These are phyloP conservation scores for Progne subis DNA, from an alignment of 2,113 vertebrate species.

Conservation along the genomic window DNA sequence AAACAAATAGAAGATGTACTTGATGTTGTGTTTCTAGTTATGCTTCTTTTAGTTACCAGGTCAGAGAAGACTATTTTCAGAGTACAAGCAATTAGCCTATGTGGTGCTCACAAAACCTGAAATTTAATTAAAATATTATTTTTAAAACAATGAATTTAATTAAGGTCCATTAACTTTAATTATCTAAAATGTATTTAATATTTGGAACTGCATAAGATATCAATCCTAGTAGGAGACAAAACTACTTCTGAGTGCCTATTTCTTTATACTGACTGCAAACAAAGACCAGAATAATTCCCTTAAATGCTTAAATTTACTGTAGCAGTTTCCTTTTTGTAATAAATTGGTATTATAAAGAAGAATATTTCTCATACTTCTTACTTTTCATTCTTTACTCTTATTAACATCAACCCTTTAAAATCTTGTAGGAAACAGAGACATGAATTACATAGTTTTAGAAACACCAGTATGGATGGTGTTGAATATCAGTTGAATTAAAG, in stretches of 20 bases:
- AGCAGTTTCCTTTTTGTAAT: neutral
- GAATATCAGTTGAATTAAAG: neutral
- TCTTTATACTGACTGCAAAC: neutral
- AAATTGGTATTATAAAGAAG: neutral
- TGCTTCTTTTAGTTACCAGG: neutral
- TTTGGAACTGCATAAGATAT: neutral
- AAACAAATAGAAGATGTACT: neutral
- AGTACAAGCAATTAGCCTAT: neutral
- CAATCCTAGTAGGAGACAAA: neutral
- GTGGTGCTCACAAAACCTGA: neutral
- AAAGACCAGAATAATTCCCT: neutral
- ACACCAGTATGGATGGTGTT: neutral
- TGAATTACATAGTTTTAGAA: neutral
- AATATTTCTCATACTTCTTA: neutral
- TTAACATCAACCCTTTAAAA: neutral
- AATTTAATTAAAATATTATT: neutral
- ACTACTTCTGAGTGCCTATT: neutral
- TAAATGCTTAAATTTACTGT: neutral
- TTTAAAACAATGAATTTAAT: neutral
- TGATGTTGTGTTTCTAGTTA: neutral
- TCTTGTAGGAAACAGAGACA: neutral
- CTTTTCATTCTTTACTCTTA: neutral
- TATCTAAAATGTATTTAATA: neutral
- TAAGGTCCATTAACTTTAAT: neutral
- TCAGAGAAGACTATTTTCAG: neutral